Conservation (phyloP, 2,888 invertebrate species). For the Encarsia formosa region DNA sequence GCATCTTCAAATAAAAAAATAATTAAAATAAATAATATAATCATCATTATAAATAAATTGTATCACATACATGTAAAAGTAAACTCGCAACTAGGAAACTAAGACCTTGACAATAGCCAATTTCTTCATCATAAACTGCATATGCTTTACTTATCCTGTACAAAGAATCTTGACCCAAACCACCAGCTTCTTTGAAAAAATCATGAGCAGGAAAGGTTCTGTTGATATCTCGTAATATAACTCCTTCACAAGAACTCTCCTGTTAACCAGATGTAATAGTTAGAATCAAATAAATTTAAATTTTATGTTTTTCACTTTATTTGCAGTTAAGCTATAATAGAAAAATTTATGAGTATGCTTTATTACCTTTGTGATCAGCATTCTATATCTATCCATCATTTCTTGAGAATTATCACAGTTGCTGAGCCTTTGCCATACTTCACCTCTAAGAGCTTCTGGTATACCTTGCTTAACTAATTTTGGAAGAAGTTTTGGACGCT, state of each 20-base stretch:
- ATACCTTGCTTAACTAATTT: slow-evolving; percentile 82
- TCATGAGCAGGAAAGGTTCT: slow-evolving; percentile 99
- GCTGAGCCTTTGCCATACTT: slow-evolving; percentile 95
- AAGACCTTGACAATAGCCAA: slow-evolving; percentile 98
- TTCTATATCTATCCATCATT: slow-evolving; percentile 88
- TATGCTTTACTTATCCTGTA: slow-evolving; percentile 96
- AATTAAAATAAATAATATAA: not conserved
- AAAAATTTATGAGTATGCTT: not conserved
- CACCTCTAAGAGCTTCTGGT: slow-evolving; percentile 93
- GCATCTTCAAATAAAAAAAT: slow-evolving; percentile 75
- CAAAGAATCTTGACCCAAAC: slow-evolving; percentile 91
- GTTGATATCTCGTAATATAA: slow-evolving; percentile 94
- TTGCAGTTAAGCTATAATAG: too few relatives aligned
- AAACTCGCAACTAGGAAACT: slow-evolving; percentile 97
- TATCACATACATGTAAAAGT: slow-evolving; percentile 72
- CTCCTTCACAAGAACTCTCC: slow-evolving; percentile 93
- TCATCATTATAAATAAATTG: not conserved
- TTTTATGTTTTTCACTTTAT: too few relatives aligned
- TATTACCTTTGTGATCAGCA: slow-evolving; percentile 83
- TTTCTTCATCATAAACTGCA: slow-evolving; percentile 94
- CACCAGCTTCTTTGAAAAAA: slow-evolving; percentile 93
- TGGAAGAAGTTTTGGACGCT: slow-evolving; percentile 78
- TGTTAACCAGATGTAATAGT: slow-evolving; percentile 44
- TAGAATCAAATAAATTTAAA: too few relatives aligned
- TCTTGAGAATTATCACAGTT: slow-evolving; percentile 78